phyloP scores from a whole-genome alignment of 2,888 invertebrate genomes.

The Drymonia ruficornis region DNA sequence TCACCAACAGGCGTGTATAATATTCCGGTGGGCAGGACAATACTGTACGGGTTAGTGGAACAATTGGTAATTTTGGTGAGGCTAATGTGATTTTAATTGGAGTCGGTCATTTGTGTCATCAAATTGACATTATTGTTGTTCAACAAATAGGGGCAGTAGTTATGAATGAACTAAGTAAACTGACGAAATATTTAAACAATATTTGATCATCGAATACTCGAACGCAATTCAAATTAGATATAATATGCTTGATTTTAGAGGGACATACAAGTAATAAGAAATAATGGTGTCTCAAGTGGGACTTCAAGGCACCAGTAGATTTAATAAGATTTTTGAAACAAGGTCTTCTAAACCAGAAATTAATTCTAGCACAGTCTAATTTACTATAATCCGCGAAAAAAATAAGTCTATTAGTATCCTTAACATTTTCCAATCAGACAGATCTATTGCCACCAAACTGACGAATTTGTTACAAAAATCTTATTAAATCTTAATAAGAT shows the following conservation, averaged over 20 bases:
- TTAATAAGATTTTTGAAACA: background rate
- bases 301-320: no score
- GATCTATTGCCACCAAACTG: background rate
- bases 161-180: background rate
- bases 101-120: constrained; percentile 19
- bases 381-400: no score
- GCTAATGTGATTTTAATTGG: constrained; percentile 34
- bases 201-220: no score
- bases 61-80: constrained; percentile 33
- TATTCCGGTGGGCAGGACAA: constrained; percentile 57
- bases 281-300: no score
- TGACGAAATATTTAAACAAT: no score
- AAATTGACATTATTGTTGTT: constrained; percentile 13
- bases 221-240: no score
- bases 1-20: constrained; percentile 40
- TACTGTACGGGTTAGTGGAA: constrained; percentile 38
- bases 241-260: no score
- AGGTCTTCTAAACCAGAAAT: background rate
- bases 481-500: no score
- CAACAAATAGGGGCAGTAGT: background rate
- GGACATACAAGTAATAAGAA: no score
- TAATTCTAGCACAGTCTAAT: no score
- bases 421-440: constrained; percentile 3
- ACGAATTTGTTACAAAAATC: no score
- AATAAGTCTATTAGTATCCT: no score